phyloP scores from a whole-genome alignment of 35 echinoderm and acorn worm species.

The Nesometra sesokonis region DNA sequence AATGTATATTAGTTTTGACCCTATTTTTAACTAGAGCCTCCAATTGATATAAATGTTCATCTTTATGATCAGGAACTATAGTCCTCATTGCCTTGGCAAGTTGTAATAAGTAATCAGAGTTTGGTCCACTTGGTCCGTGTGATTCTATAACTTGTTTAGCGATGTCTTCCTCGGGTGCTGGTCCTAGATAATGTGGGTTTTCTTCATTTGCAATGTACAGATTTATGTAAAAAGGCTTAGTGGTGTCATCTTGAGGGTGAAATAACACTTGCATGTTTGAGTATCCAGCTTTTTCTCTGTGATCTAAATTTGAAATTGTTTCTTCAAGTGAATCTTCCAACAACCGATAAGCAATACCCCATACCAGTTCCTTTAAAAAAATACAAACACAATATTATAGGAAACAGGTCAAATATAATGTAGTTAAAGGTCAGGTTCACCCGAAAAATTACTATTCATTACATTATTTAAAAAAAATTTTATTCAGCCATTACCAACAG shows the following conservation, averaged over 20 bases:
- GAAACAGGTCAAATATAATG: neutral
- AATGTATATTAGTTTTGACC: no score
- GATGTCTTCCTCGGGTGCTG: conserved; percentile 62
- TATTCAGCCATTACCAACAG: no score
- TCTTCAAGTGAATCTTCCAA: conserved; percentile 29
- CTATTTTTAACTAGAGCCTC: conserved; percentile 25
- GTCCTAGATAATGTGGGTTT: conserved; percentile 65
- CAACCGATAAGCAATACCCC: conserved; percentile 90
- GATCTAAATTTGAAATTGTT: conserved; percentile 66
- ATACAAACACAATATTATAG: neutral
- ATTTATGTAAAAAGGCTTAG: conserved; percentile 35
- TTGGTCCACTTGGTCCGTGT: conserved; percentile 68
- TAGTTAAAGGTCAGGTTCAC: no score
- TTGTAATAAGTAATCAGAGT: conserved; percentile 66
- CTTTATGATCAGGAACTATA: conserved; percentile 33
- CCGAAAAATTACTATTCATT: no score
- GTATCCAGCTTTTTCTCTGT: conserved; percentile 82
- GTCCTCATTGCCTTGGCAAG: conserved; percentile 51
- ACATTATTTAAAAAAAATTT: no score
- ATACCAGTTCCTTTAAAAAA: conserved; percentile 60
- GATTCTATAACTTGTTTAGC: conserved; percentile 66
- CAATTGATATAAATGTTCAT: conserved; percentile 78
- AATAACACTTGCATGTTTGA: conserved; percentile 37
- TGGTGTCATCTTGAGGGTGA: conserved; percentile 15
- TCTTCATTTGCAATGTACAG: conserved; percentile 57